Conservation (phyloP, 2,888 invertebrate species). For the Cheilosia variabilis region DNA sequence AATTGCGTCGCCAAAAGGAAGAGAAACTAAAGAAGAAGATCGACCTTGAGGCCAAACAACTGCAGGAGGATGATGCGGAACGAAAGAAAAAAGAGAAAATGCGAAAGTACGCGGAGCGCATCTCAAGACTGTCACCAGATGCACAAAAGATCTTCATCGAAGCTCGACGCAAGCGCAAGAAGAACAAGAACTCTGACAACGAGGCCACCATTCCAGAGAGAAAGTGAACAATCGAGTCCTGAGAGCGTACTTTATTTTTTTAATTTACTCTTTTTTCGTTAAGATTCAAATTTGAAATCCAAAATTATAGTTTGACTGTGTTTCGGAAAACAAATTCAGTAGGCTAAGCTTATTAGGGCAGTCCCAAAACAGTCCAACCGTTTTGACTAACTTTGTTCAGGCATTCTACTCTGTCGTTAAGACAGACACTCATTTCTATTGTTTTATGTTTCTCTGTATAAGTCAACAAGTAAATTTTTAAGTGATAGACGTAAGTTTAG, state of each 20-base stretch:
- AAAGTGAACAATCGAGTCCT: constrained; percentile 55
- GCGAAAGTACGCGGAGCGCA: constrained; percentile 79
- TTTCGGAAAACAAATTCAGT: constrained; percentile 11
- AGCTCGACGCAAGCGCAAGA: constrained; percentile 80
- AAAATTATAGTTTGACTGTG: constrained; percentile 17
- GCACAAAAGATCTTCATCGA: constrained; percentile 80
- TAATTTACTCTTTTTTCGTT: constrained; percentile 28
- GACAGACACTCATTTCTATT: constrained; percentile 3
- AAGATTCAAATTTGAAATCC: constrained; percentile 26
- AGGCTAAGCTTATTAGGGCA: constrained; percentile 26
- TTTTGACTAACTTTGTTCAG: constrained; percentile 8
- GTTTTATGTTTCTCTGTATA: constrained; percentile 8
- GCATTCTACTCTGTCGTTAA: constrained; percentile 37
- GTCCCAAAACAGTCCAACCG: constrained; percentile 8
- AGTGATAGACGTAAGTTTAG: constrained; percentile 49
- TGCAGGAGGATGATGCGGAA: constrained; percentile 76
- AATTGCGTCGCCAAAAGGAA: constrained; percentile 54
- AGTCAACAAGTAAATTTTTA: constrained; percentile 45
- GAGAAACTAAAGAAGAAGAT: constrained; percentile 51
- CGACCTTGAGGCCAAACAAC: constrained; percentile 77
- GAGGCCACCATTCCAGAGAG: constrained; percentile 76
- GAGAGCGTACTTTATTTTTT: constrained; percentile 25
- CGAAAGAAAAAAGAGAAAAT: constrained; percentile 77
- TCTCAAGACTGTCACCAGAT: constrained; percentile 80
- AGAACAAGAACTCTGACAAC: constrained; percentile 76